Evolutionary conservation across 2,797 vertebrate species (phyloP).

Genomic region (Urophycis tenuis): DNA sequence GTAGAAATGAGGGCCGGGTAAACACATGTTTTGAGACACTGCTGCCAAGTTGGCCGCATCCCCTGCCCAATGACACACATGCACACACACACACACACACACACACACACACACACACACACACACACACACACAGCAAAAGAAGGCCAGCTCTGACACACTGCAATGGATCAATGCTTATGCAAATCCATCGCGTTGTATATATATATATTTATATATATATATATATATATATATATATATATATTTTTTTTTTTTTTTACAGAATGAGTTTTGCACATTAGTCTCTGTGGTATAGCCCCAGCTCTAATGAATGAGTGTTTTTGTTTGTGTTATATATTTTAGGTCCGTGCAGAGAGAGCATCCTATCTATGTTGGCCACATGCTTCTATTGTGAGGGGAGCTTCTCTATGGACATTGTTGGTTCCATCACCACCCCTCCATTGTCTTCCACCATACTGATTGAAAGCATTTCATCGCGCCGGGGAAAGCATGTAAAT

Average conservation of each 20-base stretch:
- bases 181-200: conserved; percentile 44
- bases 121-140: not conserved
- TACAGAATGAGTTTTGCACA: conserved; percentile 36
- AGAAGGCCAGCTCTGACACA: not conserved
- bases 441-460: conserved; percentile 6
- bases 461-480: conserved; percentile 21
- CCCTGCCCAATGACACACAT: not conserved
- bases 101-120: not conserved
- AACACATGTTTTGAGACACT: not conserved
- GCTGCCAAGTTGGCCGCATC: not conserved
- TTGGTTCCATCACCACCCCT: conserved; percentile 2
- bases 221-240: no score
- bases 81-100: not conserved
- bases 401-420: conserved; percentile 38
- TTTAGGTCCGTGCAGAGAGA: conserved; percentile 17
- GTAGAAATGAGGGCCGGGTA: not conserved
- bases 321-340: not conserved
- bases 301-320: conserved; percentile 20
- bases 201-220: no score
- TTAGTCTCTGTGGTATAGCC: conserved; percentile 31
- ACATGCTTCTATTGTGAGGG: conserved; percentile 37
- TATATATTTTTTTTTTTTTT: no score
- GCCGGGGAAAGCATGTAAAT: not conserved
- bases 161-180: conserved; percentile 39
- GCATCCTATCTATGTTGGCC: conserved; percentile 32